phyloP scores from a whole-genome alignment of 1,140 invertebrate species.

The Drosophila lini region DNA sequence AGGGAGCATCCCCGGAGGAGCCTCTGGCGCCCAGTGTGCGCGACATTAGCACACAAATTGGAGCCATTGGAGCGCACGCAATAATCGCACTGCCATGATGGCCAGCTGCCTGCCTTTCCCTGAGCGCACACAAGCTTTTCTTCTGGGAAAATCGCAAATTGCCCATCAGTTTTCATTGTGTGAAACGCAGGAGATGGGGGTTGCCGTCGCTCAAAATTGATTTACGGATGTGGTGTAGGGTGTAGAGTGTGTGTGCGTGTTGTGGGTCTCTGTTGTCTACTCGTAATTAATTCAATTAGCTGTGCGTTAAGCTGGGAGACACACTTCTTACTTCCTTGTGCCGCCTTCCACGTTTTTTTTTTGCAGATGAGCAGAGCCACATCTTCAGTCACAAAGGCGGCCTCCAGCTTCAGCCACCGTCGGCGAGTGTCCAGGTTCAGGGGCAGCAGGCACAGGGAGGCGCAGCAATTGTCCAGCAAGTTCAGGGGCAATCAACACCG shows the following conservation, averaged over 20 bases:
- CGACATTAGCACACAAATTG: conserved; percentile 71
- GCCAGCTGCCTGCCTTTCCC: conserved; percentile 10
- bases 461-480: conserved; percentile 26
- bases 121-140: conserved; percentile 18
- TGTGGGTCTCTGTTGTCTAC: conserved; percentile 49
- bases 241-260: conserved; percentile 33
- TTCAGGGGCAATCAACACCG: conserved; percentile 60
- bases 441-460: conserved; percentile 23
- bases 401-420: conserved; percentile 85
- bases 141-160: conserved; percentile 77
- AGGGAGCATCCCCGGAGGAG: conserved; percentile 10
- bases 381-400: conserved; percentile 90
- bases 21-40: conserved; percentile 11
- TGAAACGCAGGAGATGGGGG: conserved; percentile 47
- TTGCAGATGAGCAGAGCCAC: conserved; percentile 84
- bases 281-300: conserved; percentile 79
- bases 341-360: conserved; percentile 24
- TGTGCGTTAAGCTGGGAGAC: conserved; percentile 60
- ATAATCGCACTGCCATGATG: conserved; percentile 25
- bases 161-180: conserved; percentile 76
- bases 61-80: conserved; percentile 56
- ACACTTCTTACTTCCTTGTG: conserved; percentile 67
- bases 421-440: conserved; percentile 28
- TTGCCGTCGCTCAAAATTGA: conserved; percentile 67
- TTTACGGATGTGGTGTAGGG: conserved; percentile 70